Base-by-base conservation (phyloP, 2,113 vertebrate genomes). In the Corythoichthys intestinalis region DNA sequence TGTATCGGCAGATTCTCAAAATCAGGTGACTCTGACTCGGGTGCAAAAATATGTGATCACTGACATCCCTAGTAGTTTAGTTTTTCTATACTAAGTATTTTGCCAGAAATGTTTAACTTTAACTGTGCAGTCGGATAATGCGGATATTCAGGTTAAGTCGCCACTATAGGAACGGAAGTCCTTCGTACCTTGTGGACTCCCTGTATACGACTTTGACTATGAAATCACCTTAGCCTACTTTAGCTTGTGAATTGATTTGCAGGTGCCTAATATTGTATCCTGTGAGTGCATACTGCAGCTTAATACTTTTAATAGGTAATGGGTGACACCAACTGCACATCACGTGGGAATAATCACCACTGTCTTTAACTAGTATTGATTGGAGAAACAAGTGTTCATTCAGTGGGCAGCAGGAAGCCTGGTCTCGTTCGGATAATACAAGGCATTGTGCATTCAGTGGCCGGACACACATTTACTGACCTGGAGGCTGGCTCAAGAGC, bases 401-500 rank as follows among this genome's bases (percentile, higher is more conserved):
- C 73, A 82, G 41, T 72, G 41, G 48, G 58, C 35, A 15, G 66
- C 60, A 68, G 78, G 44, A 75, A 76, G 41, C 56, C 12, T 4
- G 20, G 14, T 64, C 60, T 1, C 78, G 76, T 83, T 81, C 74
- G 84, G 78, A 80, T 72, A 86, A 69, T 59, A 14, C 12, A 34
- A 13, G 54, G 34, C 67, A 78, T 74, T 83, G 77, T 81, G 41
- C 54, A 41, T 74, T 78, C 38, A 70, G 38, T 41, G 38, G 58
- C 52, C 52, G 28, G 17, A 20, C 49, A 28, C 37, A 65, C 54
- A 10, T 17, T 71, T 83, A 92, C 82, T 83, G 91, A 98, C 97
- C 96, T 92, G 87, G 84, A 0, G 92, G 92, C 71, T 47, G 39
- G 28, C 77, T 93, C 58, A 93, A 66, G 59, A 98, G 87, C 69